Evolutionary conservation across 2,888 invertebrate species (phyloP).

Genomic region (Selenia dentaria): DNA sequence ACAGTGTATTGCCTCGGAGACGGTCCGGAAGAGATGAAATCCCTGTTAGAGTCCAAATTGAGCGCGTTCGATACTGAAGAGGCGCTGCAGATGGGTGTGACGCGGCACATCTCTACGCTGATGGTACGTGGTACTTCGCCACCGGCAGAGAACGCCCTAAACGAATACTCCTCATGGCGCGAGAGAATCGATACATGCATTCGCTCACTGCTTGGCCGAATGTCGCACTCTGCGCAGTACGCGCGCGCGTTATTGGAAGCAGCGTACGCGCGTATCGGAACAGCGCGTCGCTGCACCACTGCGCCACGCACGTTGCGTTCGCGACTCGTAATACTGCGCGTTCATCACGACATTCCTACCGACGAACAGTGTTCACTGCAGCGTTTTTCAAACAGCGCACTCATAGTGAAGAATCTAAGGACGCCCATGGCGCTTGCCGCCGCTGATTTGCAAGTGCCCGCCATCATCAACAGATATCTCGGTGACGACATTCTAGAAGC

Average conservation of each 20-base stretch:
- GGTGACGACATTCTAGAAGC: constrained; percentile 37
- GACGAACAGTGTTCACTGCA: constrained; percentile 16
- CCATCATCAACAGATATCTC: constrained; percentile 53
- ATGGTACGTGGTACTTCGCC: constrained; percentile 25
- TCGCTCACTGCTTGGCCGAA: constrained; percentile 47
- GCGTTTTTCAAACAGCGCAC: constrained; percentile 40
- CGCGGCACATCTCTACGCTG: constrained; percentile 37
- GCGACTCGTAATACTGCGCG: constrained; percentile 6
- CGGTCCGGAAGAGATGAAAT: constrained; percentile 39
- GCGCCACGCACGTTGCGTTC: constrained; percentile 33
- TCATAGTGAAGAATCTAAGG: constrained; percentile 41
- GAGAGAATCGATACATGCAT: constrained; percentile 48
- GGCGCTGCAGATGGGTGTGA: constrained; percentile 39
- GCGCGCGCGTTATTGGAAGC: constrained; percentile 47
- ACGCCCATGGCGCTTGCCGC: constrained; percentile 18
- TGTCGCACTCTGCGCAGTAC: constrained; percentile 59
- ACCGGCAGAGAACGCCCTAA: constrained; percentile 24
- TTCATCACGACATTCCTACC: not conserved
- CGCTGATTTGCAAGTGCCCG: constrained; percentile 33
- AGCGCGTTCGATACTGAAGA: constrained; percentile 31
- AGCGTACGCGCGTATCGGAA: constrained; percentile 43
- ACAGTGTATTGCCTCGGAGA: constrained; percentile 49
- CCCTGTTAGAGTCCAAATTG: constrained; percentile 34
- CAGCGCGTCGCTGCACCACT: constrained; percentile 28
- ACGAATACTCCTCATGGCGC: constrained; percentile 34